These are phyloP conservation scores for Malachius bipustulatus DNA, from an alignment of 2,888 invertebrate species.

Conservation along the genomic window DNA sequence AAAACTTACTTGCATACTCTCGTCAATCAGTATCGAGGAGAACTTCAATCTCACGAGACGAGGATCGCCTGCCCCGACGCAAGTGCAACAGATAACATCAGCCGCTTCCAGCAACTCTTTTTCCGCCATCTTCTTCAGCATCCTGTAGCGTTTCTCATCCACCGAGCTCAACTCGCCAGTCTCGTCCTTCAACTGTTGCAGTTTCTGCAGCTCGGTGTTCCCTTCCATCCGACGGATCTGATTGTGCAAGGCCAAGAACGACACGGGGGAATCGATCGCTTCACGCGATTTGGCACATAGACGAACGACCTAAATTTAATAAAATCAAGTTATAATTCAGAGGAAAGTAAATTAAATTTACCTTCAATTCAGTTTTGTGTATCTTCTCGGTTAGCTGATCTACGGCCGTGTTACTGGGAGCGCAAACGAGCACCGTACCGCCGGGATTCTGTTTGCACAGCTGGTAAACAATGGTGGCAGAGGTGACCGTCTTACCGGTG, in stretches of 20 bases:
- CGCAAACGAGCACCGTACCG: slow-evolving; percentile 93
- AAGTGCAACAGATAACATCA: slow-evolving; percentile 98
- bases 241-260: slow-evolving; percentile 92
- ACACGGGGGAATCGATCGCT: slow-evolving; percentile 95
- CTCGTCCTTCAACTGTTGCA: slow-evolving; percentile 95
- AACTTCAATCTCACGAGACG: slow-evolving; percentile 87
- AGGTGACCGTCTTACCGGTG: slow-evolving; percentile 98
- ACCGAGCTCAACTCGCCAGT: slow-evolving; percentile 93
- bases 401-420: slow-evolving; percentile 98
- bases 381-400: slow-evolving; percentile 99
- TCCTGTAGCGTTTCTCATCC: slow-evolving; percentile 89
- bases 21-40: slow-evolving; percentile 92
- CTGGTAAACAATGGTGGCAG: slow-evolving; percentile 98
- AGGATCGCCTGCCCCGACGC: slow-evolving; percentile 96
- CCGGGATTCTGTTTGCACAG: slow-evolving; percentile 89
- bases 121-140: slow-evolving; percentile 82
- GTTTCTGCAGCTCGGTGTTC: slow-evolving; percentile 83
- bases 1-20: slow-evolving; percentile 57
- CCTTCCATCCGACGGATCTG: slow-evolving; percentile 93
- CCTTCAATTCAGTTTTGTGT: slow-evolving; percentile 89
- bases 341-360: slow-evolving; percentile 20
- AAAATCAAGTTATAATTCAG: slow-evolving; percentile 23
- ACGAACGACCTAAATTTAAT: slow-evolving; percentile 46
- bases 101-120: slow-evolving; percentile 86
- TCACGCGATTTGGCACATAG: slow-evolving; percentile 97